phyloP scores from a whole-genome alignment of 2,797 vertebrate species.

The Miichthys miiuy region DNA sequence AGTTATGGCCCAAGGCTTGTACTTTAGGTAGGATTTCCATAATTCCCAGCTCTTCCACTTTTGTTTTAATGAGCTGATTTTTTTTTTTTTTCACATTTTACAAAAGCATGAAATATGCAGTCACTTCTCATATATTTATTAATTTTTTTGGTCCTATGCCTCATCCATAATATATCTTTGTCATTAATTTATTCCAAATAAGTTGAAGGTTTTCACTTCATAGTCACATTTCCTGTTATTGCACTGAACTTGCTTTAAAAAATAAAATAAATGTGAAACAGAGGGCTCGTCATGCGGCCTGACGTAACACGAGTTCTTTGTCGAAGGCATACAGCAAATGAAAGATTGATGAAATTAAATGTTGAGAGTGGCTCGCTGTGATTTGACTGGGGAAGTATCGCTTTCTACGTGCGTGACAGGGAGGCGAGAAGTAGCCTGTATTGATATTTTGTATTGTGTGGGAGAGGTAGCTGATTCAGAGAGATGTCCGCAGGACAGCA shows the following conservation, averaged over 20 bases:
- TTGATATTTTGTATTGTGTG: constrained; percentile 50
- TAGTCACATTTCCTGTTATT: constrained; percentile 18
- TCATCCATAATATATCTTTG: constrained; percentile 54
- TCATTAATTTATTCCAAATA: constrained; percentile 51
- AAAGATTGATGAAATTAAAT: constrained; percentile 57
- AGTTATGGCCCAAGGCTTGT: constrained; percentile 10
- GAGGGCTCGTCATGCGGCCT: constrained; percentile 5
- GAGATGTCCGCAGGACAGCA: constrained; percentile 68
- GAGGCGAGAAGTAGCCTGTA: constrained; percentile 45
- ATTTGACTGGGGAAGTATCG: constrained; percentile 46
- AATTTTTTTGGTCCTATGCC: constrained; percentile 21
- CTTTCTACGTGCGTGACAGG: constrained; percentile 17
- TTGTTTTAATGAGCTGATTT: constrained; percentile 33
- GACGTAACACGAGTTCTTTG: constrained; percentile 32
- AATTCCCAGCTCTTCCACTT: constrained; percentile 31
- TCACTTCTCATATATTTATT: constrained; percentile 33
- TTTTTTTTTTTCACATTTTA: constrained; percentile 16
- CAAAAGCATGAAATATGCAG: constrained; percentile 52
- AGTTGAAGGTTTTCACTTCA: constrained; percentile 28
- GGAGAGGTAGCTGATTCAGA: constrained; percentile 70
- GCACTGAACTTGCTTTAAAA: constrained; percentile 36
- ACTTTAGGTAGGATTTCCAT: constrained; percentile 30
- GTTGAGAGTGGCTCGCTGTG: constrained; percentile 38
- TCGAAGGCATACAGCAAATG: constrained; percentile 34
- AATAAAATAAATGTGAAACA: constrained; percentile 12